Percentiles rank a stretch among this genome's conserved stretches.
Conservation (phyloP, 2,888 invertebrate genomes). For the Eledona agricola region DNA sequence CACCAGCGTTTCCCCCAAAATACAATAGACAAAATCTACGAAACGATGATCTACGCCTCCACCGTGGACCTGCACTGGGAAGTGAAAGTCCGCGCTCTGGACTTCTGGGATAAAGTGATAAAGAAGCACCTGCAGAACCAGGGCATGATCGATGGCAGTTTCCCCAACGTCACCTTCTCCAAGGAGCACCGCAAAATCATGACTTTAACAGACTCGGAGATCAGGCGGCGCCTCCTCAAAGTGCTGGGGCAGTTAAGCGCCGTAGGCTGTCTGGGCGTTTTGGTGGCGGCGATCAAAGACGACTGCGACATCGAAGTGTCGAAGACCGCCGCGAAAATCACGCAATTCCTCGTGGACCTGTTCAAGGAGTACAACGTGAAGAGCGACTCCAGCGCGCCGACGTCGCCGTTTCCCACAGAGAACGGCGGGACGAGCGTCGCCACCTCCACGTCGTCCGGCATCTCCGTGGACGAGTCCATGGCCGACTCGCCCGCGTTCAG, state of each 20-base stretch:
- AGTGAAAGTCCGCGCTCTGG: constrained; percentile 75
- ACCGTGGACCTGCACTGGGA: constrained; percentile 84
- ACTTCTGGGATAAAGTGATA: constrained; percentile 78
- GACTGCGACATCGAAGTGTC: constrained; percentile 79
- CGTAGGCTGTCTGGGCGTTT: constrained; percentile 75
- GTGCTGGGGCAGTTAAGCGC: constrained; percentile 73
- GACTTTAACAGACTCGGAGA: constrained; percentile 73
- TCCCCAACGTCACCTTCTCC: constrained; percentile 82
- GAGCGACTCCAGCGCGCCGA: constrained; percentile 44
- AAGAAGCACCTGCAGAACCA: constrained; percentile 73
- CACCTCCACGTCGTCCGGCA: constrained; percentile 12
- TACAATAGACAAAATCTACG: constrained; percentile 66
- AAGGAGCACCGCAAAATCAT: constrained; percentile 81
- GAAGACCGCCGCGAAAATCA: constrained; percentile 68
- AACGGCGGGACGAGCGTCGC: constrained; percentile 7
- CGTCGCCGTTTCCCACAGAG: constrained; percentile 33
- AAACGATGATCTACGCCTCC: constrained; percentile 73
- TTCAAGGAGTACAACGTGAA: constrained; percentile 68
- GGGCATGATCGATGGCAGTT: constrained; percentile 84
- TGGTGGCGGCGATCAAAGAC: constrained; percentile 72
- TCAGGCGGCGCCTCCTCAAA: constrained; percentile 71
- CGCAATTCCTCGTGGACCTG: constrained; percentile 65
- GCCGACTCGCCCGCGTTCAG: constrained; percentile 16
- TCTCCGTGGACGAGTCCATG: constrained; percentile 18
- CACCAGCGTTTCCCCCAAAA: constrained; percentile 68